A percentile compares a stretch with the other conserved stretches of the same genome.
These are phyloP conservation scores for Semicossyphus pulcher DNA, from an alignment of 2,113 vertebrate genomes.

Conservation along the genomic window DNA sequence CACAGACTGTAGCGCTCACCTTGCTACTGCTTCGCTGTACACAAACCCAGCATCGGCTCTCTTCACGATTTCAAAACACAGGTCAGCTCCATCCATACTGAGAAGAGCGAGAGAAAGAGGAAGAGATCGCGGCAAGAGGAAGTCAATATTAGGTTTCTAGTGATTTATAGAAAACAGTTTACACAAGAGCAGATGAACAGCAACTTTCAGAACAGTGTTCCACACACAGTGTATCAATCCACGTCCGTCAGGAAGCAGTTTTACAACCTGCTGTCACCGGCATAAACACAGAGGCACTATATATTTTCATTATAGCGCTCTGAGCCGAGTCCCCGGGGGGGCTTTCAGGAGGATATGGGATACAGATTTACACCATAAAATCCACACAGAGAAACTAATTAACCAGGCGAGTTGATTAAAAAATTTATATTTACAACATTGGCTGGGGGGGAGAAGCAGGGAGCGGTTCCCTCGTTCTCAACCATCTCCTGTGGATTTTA, in stretches of 20 bases:
- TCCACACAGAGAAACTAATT: conserved; percentile 13
- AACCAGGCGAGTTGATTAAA: conserved; percentile 5
- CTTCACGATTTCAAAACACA: conserved; percentile 96
- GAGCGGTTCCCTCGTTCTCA: neutral
- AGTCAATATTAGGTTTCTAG: neutral
- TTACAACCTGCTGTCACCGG: conserved; percentile 28
- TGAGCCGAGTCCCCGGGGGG: neutral
- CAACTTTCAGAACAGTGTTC: neutral
- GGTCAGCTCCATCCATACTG: conserved; percentile 96
- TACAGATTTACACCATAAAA: conserved; percentile 13
- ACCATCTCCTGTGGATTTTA: neutral
- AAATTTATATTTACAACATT: neutral
- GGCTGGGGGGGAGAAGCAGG: neutral
- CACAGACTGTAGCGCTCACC: conserved; percentile 77
- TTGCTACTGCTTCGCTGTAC: conserved; percentile 97
- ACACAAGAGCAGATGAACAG: conserved; percentile 10
- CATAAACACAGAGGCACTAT: neutral
- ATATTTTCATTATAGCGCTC: conserved; percentile 12
- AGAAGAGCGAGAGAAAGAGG: conserved; percentile 19
- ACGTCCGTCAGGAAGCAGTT: neutral
- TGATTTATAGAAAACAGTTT: neutral
- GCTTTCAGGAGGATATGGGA: neutral
- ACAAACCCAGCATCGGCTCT: conserved; percentile 95
- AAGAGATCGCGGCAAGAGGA: neutral
- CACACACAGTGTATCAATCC: neutral